Percentiles rank a stretch among this genome's conserved stretches.
These are phyloP conservation scores for Machimus rusticus DNA, from an alignment of 2,888 invertebrate genomes.

Conservation along the genomic window DNA sequence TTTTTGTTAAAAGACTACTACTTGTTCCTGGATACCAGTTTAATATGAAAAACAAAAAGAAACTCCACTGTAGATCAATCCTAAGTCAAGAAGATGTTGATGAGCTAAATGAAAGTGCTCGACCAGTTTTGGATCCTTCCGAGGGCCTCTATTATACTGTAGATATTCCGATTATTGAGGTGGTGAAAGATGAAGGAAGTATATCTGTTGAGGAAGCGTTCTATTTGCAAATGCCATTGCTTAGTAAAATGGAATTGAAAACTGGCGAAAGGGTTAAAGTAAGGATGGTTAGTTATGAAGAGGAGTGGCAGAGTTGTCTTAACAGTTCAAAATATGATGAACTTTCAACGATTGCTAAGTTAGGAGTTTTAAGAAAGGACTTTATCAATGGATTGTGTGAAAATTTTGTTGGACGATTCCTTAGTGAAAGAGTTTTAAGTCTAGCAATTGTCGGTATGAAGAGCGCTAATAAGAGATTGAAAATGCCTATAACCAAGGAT, in stretches of 20 bases:
- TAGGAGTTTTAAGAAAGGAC: not conserved
- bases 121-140: no score
- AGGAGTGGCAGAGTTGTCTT: constrained; percentile 33
- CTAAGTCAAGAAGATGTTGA: constrained; percentile 45
- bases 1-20: constrained; percentile 35
- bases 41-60: constrained; percentile 34
- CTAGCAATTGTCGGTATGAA: not conserved
- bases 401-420: not conserved
- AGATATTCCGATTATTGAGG: constrained; percentile 38
- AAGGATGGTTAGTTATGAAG: constrained; percentile 37
- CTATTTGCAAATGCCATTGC: not conserved
- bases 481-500: not conserved
- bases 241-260: not conserved
- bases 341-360: not conserved
- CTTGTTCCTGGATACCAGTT: constrained; percentile 50
- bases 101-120: not conserved
- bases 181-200: not conserved
- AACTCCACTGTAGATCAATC: constrained; percentile 40
- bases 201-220: not conserved
- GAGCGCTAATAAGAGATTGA: not conserved
- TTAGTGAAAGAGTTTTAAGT: not conserved
- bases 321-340: constrained; percentile 45
- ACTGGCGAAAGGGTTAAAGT: not conserved
- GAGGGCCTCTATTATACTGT: not conserved
- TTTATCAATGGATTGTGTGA: not conserved